Evolutionary conservation across 2,113 vertebrate genomes (phyloP).

Genomic region (Nannospalax galili): DNA sequence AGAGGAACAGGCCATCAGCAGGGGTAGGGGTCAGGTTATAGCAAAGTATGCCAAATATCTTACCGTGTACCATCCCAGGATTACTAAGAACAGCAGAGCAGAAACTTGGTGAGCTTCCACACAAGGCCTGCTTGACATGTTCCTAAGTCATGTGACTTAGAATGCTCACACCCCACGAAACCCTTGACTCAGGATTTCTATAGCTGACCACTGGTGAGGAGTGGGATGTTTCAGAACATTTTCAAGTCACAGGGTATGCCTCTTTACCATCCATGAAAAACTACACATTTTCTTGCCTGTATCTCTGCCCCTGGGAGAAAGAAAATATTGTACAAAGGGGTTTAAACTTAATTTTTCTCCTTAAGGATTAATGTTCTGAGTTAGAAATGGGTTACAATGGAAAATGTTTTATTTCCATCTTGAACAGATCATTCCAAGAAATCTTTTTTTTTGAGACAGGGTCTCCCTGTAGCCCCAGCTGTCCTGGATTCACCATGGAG

Average conservation of each 20-base stretch:
- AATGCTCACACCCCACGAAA: not conserved
- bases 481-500: too few relatives aligned
- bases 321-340: not conserved
- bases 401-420: not conserved
- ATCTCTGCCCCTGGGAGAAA: not conserved
- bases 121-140: not conserved
- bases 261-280: conserved; percentile 7
- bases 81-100: not conserved
- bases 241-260: not conserved
- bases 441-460: too few relatives aligned
- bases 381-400: not conserved
- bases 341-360: conserved; percentile 7
- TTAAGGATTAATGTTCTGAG: not conserved
- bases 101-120: not conserved
- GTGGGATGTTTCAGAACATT: not conserved
- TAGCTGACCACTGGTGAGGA: not conserved
- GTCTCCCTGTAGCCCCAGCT: too few relatives aligned
- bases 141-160: not conserved
- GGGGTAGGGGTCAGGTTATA: not conserved
- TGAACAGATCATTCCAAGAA: not conserved
- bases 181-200: not conserved
- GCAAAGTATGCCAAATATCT: not conserved
- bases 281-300: not conserved
- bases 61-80: not conserved
- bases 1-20: not conserved